Evolutionary conservation across 2,113 vertebrate genomes (phyloP).

Genomic region (Nibea albiflora): DNA sequence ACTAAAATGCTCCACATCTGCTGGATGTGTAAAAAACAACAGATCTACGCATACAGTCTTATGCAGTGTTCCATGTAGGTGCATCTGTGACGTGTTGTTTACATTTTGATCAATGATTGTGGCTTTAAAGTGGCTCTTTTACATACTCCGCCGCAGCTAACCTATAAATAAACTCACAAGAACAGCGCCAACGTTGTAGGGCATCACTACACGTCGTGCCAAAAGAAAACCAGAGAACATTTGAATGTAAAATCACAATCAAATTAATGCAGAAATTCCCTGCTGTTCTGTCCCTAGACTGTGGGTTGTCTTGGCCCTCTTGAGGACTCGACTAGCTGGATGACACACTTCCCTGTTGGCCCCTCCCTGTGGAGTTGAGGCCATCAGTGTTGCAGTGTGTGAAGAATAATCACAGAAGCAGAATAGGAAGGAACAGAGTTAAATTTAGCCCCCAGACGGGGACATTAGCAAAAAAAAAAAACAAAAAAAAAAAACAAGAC

Average conservation of each 20-base stretch:
- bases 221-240: background rate
- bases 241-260: background rate
- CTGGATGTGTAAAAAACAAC: background rate
- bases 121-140: background rate
- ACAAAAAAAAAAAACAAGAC: slow-evolving; percentile 35
- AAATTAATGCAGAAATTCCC: slow-evolving; percentile 39
- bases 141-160: background rate
- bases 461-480: slow-evolving; percentile 43
- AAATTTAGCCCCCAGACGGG: slow-evolving; percentile 68
- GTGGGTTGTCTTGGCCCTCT: slow-evolving; percentile 44
- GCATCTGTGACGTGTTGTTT: background rate
- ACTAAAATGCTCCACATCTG: background rate
- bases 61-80: background rate
- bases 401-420: slow-evolving; percentile 73
- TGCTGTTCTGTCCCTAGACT: slow-evolving; percentile 27
- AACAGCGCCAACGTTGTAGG: background rate
- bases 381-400: slow-evolving; percentile 69
- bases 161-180: background rate
- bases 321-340: slow-evolving; percentile 50
- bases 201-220: background rate
- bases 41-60: background rate
- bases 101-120: background rate
- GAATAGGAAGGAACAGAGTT: slow-evolving; percentile 65
- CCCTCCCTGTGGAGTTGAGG: slow-evolving; percentile 58
- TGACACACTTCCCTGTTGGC: slow-evolving; percentile 60